A percentile compares a stretch with the other conserved stretches of the same genome.
These are phyloP conservation scores for Pseudoatta argentina DNA, from an alignment of 1,140 invertebrate genomes.

Conservation along the genomic window DNA sequence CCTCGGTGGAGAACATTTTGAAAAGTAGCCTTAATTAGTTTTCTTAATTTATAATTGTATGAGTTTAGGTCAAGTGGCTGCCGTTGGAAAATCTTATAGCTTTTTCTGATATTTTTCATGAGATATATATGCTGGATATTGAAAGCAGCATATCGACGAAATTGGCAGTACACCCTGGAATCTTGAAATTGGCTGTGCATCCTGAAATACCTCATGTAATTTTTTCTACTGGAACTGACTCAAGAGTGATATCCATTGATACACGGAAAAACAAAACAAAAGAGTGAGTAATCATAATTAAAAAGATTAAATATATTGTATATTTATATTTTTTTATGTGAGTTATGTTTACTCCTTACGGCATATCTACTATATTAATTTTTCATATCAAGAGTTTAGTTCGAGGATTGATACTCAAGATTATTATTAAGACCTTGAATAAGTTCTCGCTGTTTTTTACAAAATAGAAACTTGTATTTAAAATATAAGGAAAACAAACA, in stretches of 20 bases:
- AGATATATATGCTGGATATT: slow-evolving; percentile 71
- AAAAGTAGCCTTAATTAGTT: background rate
- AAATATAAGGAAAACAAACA: no score
- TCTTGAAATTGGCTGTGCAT: slow-evolving; percentile 92
- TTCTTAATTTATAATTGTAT: background rate
- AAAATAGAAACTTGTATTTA: no score
- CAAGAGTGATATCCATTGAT: slow-evolving; percentile 93
- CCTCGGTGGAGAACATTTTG: no score
- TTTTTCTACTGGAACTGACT: slow-evolving; percentile 96
- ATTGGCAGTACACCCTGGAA: slow-evolving; percentile 90
- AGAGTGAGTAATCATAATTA: slow-evolving; percentile 85
- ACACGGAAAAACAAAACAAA: slow-evolving; percentile 90
- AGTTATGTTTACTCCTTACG: no score
- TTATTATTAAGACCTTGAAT: no score
- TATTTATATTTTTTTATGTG: no score
- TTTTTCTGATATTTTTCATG: slow-evolving; percentile 84
- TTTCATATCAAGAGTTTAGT: no score
- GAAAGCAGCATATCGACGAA: slow-evolving; percentile 87
- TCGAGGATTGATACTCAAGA: no score
- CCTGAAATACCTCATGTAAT: slow-evolving; percentile 92
- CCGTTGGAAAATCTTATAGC: slow-evolving; percentile 93
- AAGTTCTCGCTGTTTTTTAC: no score
- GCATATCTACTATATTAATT: no score
- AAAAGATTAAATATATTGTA: background rate
- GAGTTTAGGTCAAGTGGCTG: slow-evolving; percentile 89